Percentiles rank a stretch among this genome's conserved stretches.
phyloP scores from a whole-genome alignment of 2,888 invertebrate genomes.

The Aleiodes leptofemur region DNA sequence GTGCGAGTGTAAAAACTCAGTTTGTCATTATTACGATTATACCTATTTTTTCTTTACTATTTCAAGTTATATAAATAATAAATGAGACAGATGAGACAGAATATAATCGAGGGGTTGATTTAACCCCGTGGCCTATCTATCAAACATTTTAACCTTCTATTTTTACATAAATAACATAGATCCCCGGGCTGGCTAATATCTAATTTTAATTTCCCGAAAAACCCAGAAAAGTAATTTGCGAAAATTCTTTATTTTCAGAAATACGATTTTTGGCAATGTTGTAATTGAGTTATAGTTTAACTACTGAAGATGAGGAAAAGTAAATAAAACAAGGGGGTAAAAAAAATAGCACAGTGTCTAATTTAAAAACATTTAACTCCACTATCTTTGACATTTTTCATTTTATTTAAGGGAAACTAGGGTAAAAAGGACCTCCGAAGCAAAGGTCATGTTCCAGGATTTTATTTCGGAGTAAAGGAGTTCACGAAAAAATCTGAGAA shows the following conservation, averaged over 20 bases:
- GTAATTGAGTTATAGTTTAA: neutral
- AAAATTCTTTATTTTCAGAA: constrained; percentile 8
- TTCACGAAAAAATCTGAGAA: too few species aligned
- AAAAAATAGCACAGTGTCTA: neutral
- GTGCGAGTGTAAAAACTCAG: neutral
- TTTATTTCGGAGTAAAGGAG: too few species aligned
- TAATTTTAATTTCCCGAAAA: constrained; percentile 26
- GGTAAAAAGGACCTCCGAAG: too few species aligned
- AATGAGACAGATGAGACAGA: constrained; percentile 25
- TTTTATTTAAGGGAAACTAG: too few species aligned
- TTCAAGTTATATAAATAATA: constrained; percentile 26
- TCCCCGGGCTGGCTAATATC: constrained; percentile 28
- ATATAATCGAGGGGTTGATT: constrained; percentile 59
- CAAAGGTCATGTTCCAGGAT: too few species aligned
- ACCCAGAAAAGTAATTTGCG: neutral
- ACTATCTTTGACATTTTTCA: too few species aligned
- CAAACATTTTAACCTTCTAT: constrained; percentile 61
- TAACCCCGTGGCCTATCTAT: constrained; percentile 68
- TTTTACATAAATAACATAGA: constrained; percentile 59
- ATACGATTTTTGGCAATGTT: constrained; percentile 8
- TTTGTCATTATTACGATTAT: too few species aligned
- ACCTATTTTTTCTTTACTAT: too few species aligned
- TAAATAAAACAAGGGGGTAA: neutral
- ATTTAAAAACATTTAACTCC: too few species aligned
- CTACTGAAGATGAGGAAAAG: neutral